Evolutionary conservation across 2,113 vertebrate genomes (phyloP).

Genomic region (Aspiorhynchus laticeps): DNA sequence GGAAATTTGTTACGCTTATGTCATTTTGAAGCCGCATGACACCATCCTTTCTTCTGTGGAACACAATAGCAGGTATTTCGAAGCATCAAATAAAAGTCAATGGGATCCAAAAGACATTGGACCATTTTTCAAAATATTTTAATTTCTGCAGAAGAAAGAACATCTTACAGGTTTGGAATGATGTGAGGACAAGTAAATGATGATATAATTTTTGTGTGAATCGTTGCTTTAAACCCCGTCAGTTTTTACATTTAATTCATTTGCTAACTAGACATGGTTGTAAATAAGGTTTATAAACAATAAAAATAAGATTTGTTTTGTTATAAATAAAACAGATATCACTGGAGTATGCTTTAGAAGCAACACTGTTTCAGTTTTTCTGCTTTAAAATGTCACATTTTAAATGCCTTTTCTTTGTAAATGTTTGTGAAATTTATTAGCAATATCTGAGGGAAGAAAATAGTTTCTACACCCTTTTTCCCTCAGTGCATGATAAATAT

Average conservation of each 20-base stretch:
- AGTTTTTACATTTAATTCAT: background rate
- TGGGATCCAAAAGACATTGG: background rate
- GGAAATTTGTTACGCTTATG: background rate
- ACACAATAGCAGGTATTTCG: background rate
- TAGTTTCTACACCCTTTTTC: too few relatives aligned
- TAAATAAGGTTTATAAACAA: background rate
- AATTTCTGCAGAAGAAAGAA: background rate
- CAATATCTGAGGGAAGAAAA: too few relatives aligned
- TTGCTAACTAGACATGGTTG: background rate
- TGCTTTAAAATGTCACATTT: too few relatives aligned
- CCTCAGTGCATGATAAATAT: background rate
- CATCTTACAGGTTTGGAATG: background rate
- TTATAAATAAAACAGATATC: too few relatives aligned
- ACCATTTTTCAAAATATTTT: background rate
- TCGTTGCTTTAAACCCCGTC: background rate
- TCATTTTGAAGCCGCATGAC: background rate
- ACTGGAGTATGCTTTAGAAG: too few relatives aligned
- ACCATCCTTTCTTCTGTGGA: background rate
- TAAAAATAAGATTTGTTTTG: background rate
- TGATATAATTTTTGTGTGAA: background rate
- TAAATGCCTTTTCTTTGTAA: too few relatives aligned
- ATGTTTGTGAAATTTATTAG: too few relatives aligned
- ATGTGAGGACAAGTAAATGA: background rate
- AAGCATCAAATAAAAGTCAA: background rate
- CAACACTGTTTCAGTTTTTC: too few relatives aligned